Evolutionary conservation across 1,140 invertebrate species (phyloP), one percentile per base, ranked within the genome.

Genomic region (Aleiodes sp.): DNA sequence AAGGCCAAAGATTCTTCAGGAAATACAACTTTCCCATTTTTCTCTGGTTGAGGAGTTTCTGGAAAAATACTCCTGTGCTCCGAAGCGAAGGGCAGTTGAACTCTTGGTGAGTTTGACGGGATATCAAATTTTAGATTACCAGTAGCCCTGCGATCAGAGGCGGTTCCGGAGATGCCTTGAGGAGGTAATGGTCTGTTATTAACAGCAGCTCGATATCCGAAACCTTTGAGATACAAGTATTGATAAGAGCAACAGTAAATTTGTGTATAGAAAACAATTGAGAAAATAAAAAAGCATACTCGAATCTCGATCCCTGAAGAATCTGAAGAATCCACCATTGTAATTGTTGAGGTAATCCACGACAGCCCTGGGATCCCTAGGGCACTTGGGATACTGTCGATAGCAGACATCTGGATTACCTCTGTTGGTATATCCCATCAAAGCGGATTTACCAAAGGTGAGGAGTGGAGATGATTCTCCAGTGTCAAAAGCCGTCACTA

Each of bases 271-370:
- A n/a, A n/a, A n/a, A n/a, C n/a, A n/a, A n/a, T n/a, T n/a, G n/a
- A n/a, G n/a, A n/a, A n/a, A 16, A 43, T 43, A 3, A 41, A 43
- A 43, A 43, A 8, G 4, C 16, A n/a, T 19, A 70, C 63, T 28
- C 29, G 65, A 46, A 52, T 70, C 70, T 24, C 10, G 6, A 70
- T 43, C 68, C 4, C 88, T 90, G 77, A 95, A 94, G 75, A 92
- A 93, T 64, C 92, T 88, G 79, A 94, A 95, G 79, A 94, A 94
- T 8, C 94, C 94, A 39, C 94, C 94, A 66, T 94, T 94, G 78
- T 95, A 90, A 82, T 94, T 95, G 83, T 95, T 95, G 52, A 95
- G 85, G 79, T 95, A 95, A 78, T 93, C 85, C 29, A 94, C 87
- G 8, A 94, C 85, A 75, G 90, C 88, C 68, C 92, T 89, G 26